These are phyloP conservation scores for Congeria kusceri DNA, from an alignment of 2,888 invertebrate species.

Conservation along the genomic window DNA sequence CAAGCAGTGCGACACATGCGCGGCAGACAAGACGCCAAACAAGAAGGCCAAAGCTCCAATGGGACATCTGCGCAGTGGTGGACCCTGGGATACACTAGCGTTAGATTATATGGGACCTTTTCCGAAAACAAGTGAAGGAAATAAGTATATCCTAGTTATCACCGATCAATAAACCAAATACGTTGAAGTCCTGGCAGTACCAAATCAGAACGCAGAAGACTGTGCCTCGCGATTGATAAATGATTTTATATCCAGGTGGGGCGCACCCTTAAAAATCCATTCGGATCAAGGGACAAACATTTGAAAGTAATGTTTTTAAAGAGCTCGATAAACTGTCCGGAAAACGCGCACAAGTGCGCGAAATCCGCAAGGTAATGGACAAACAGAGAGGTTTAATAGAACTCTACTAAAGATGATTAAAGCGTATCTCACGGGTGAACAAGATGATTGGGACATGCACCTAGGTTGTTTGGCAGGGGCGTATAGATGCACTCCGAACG, in stretches of 20 bases:
- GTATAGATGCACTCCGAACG: conserved; percentile 44
- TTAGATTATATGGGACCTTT: conserved; percentile 33
- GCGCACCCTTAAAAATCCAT: conserved; percentile 39
- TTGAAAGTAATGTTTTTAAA: conserved; percentile 45
- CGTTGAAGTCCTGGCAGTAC: conserved; percentile 31
- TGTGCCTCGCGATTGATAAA: conserved; percentile 34
- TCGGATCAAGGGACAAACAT: conserved; percentile 57
- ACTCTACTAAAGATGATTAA: conserved; percentile 54
- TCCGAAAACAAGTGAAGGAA: conserved; percentile 24
- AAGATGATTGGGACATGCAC: conserved; percentile 57
- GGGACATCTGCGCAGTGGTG: background rate
- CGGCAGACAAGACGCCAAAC: conserved; percentile 5
- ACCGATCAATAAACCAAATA: conserved; percentile 40
- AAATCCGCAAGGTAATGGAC: conserved; percentile 41
- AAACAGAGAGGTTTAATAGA: conserved; percentile 51
- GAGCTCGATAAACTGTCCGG: conserved; percentile 19
- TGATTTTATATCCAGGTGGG: conserved; percentile 50
- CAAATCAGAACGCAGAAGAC: conserved; percentile 25
- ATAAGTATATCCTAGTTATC: conserved; percentile 42
- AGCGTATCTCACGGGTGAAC: conserved; percentile 42
- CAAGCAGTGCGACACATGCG: conserved; percentile 21
- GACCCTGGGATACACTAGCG: background rate
- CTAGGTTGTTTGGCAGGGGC: conserved; percentile 44
- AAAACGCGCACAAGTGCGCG: conserved; percentile 35
- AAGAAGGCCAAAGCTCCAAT: background rate